These are phyloP conservation scores for Dione vanillae DNA, from an alignment of 2,888 invertebrate species.

Conservation along the genomic window DNA sequence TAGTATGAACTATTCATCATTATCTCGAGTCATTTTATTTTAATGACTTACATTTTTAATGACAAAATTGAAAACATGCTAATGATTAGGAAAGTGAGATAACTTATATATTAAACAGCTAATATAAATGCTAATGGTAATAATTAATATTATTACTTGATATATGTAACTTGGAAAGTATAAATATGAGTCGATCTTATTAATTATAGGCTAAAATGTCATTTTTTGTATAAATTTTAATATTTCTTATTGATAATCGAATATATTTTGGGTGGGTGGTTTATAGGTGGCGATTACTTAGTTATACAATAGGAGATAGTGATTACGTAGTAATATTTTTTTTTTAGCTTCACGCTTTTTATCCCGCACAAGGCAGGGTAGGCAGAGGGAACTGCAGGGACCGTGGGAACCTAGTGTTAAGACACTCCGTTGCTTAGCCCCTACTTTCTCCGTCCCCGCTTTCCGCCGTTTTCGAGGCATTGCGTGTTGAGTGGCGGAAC, in stretches of 20 bases:
- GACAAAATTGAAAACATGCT: conserved; percentile 18
- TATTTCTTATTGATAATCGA: neutral
- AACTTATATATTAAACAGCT: conserved; percentile 15
- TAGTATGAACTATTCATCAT: conserved; percentile 58
- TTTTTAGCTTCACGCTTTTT: too few relatives aligned
- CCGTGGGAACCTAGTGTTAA: too few relatives aligned
- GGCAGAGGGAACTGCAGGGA: too few relatives aligned
- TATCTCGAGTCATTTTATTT: conserved; percentile 55
- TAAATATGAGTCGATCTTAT: neutral
- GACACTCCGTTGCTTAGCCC: too few relatives aligned
- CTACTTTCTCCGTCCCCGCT: too few relatives aligned
- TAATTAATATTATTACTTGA: conserved; percentile 7
- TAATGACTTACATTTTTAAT: conserved; percentile 38
- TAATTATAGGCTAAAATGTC: neutral
- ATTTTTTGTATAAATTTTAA: neutral
- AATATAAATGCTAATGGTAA: conserved; percentile 21
- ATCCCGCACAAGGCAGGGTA: too few relatives aligned
- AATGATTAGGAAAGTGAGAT: neutral
- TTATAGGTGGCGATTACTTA: too few relatives aligned
- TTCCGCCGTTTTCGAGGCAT: too few relatives aligned
- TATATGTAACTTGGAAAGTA: neutral
- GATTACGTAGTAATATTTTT: too few relatives aligned
- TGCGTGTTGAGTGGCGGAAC: too few relatives aligned
- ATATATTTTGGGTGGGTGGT: too few relatives aligned
- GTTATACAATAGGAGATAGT: too few relatives aligned